Conservation (phyloP, 1,140 invertebrate species). For the Drosophila quadrilineata region DNA sequence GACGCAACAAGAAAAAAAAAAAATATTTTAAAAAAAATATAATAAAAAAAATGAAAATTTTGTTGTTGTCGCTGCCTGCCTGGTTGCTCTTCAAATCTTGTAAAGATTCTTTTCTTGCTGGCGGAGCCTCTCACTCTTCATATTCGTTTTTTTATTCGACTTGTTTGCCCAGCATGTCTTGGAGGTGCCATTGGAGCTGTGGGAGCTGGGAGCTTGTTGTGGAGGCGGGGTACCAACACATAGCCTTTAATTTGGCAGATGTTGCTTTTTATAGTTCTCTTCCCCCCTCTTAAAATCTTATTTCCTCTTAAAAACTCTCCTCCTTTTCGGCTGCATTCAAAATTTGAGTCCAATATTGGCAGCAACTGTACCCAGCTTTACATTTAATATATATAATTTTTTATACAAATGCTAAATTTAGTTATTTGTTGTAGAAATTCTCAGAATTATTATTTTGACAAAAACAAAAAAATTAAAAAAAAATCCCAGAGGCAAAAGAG, state of each 20-base stretch:
- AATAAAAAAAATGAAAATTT: conserved; percentile 8
- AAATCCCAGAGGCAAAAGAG: no score
- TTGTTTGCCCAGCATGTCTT: conserved; percentile 31
- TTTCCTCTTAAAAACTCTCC: neutral
- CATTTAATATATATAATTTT: no score
- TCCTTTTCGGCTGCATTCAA: conserved; percentile 3
- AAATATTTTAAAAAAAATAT: conserved; percentile 36
- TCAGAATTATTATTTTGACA: no score
- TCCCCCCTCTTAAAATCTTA: neutral
- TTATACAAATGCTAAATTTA: no score
- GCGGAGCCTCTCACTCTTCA: no score
- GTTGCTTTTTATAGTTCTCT: no score
- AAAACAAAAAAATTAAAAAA: no score
- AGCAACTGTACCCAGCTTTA: conserved; percentile 2
- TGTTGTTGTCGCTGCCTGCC: conserved; percentile 9
- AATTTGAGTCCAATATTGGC: conserved; percentile 1
- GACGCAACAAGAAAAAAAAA: conserved; percentile 47
- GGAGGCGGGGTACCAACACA: no score
- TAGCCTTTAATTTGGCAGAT: no score
- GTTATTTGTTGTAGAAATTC: no score
- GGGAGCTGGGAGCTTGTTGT: no score
- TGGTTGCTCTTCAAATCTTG: conserved; percentile 44
- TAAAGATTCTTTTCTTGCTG: conserved; percentile 42
- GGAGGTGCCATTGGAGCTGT: neutral
- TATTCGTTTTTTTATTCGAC: no score